Conservation (phyloP, 1,140 invertebrate species). For the Bombus confusus region DNA sequence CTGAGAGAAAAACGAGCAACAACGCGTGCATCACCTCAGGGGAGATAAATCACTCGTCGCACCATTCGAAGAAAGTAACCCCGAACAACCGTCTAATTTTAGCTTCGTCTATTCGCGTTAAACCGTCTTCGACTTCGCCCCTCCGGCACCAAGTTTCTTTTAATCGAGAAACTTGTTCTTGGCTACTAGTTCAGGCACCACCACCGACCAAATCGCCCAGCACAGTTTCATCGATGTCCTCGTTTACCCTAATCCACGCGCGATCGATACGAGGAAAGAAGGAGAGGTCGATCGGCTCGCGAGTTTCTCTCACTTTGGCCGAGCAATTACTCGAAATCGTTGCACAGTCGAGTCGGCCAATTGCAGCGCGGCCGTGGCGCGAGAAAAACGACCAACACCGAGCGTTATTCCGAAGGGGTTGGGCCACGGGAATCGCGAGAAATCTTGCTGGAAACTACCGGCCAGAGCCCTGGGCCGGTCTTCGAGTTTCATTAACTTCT, state of each 20-base stretch:
- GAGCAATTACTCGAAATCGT: conserved; percentile 26
- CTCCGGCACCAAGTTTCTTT: background rate
- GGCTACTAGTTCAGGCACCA: background rate
- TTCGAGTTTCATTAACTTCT: conserved; percentile 36
- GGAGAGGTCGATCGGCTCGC: background rate
- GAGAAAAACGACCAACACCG: background rate
- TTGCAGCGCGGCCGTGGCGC: background rate
- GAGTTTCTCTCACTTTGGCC: conserved; percentile 6
- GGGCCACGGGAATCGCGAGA: background rate
- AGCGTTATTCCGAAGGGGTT: no score
- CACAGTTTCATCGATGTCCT: background rate
- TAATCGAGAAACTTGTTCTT: background rate
- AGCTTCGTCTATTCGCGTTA: background rate
- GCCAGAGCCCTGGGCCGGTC: background rate
- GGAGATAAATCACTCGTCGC: background rate
- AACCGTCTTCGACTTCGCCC: background rate
- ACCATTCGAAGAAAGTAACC: background rate
- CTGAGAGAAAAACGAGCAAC: background rate
- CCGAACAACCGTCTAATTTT: background rate
- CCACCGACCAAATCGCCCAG: background rate
- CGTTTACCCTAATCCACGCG: conserved; percentile 5
- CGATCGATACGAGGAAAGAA: conserved; percentile 4
- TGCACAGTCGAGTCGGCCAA: background rate
- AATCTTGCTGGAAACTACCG: background rate
- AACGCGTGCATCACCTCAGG: background rate